Conservation (phyloP, 2,797 vertebrate species). For the Ammospiza maritima region DNA sequence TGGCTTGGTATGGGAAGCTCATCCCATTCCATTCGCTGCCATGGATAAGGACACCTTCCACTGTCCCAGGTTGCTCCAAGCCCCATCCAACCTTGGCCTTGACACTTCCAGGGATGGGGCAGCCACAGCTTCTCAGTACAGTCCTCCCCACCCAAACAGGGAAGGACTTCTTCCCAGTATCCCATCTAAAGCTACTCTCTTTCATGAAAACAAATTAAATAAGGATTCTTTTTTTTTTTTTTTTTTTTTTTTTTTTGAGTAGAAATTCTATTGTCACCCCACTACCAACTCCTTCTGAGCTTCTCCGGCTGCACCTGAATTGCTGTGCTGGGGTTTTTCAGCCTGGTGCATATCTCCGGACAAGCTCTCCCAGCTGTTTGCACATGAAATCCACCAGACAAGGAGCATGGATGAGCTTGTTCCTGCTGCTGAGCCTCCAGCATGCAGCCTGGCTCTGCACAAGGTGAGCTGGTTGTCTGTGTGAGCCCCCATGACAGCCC, state of each 20-base stretch:
- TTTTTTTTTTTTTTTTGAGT: neutral
- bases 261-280: neutral
- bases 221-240: too few relatives aligned
- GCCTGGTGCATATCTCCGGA: neutral
- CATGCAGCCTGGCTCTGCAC: neutral
- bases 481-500: accelerated
- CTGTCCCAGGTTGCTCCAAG: neutral
- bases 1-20: neutral
- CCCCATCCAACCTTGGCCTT: accelerated
- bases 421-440: neutral
- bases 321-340: neutral
- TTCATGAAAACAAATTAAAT: neutral
- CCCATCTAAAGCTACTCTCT: neutral
- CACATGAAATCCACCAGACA: neutral
- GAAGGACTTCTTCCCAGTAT: neutral
- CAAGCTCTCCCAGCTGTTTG: neutral
- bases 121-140: neutral
- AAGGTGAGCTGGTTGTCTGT: neutral
- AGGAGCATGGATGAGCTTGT: neutral
- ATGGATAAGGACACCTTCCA: neutral
- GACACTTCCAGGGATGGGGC: neutral
- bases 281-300: neutral
- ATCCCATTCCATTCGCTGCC: accelerated
- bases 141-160: neutral
- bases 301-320: neutral